Conservation (phyloP, 2,888 invertebrate genomes). For the Amiota minor region DNA sequence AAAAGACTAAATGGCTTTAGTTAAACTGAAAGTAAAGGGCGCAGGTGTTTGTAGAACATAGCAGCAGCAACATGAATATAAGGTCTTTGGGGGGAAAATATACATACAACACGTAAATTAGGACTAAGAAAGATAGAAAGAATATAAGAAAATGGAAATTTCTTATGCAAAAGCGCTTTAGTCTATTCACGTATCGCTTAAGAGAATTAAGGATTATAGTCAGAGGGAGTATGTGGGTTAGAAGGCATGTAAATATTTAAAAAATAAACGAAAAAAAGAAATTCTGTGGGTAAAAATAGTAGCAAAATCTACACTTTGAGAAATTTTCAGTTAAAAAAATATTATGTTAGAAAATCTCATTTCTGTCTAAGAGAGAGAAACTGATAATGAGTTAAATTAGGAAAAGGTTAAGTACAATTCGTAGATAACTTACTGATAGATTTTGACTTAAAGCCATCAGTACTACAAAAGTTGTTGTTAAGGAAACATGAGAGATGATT, state of each 20-base stretch:
- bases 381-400: too few relatives aligned
- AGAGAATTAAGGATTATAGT: not conserved
- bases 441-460: too few relatives aligned
- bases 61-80: too few relatives aligned
- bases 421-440: too few relatives aligned
- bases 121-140: not conserved
- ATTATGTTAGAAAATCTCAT: too few relatives aligned
- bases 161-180: constrained; percentile 52
- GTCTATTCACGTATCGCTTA: constrained; percentile 20
- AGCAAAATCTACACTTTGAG: constrained; percentile 33
- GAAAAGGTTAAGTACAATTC: too few relatives aligned
- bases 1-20: constrained; percentile 56
- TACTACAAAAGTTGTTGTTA: too few relatives aligned
- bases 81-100: too few relatives aligned
- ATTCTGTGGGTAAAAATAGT: not conserved
- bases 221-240: constrained; percentile 39
- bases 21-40: constrained; percentile 29
- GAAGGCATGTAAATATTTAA: constrained; percentile 26
- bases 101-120: too few relatives aligned
- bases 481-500: too few relatives aligned
- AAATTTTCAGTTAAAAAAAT: not conserved
- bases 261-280: not conserved
- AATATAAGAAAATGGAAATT: constrained; percentile 44
- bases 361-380: too few relatives aligned
- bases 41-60: too few relatives aligned